These are phyloP conservation scores for Gymnobelideus leadbeateri DNA, from an alignment of 2,113 vertebrate species.

Conservation along the genomic window DNA sequence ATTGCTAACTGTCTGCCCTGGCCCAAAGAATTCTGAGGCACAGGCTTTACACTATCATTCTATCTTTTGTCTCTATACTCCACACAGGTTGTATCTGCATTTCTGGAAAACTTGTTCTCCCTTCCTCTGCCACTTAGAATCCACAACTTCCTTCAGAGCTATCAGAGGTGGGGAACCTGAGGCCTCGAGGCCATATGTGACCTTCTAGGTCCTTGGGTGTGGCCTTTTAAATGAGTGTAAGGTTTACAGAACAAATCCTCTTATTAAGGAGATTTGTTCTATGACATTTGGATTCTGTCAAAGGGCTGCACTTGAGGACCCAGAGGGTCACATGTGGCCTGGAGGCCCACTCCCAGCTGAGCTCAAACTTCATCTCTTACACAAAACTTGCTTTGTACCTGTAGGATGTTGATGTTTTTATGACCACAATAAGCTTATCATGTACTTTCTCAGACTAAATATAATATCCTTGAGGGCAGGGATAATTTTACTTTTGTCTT, in stretches of 20 bases:
- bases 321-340: too few species aligned
- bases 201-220: too few species aligned
- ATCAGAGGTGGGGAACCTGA: too few species aligned
- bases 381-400: neutral
- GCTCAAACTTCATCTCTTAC: neutral
- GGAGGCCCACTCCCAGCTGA: neutral
- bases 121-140: neutral
- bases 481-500: neutral
- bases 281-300: too few species aligned
- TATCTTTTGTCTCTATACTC: neutral
- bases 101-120: neutral
- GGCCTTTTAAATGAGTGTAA: too few species aligned
- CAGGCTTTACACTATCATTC: neutral
- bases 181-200: too few species aligned
- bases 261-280: too few species aligned
- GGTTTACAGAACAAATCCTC: too few species aligned
- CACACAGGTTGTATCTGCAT: neutral
- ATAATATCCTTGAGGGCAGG: neutral
- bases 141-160: neutral
- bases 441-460: neutral
- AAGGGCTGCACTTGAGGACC: too few species aligned
- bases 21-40: neutral
- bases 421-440: neutral
- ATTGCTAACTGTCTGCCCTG: neutral
- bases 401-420: neutral